Evolutionary conservation across 30 jellyfish, hydroid and myxozoan species (phyloP), one percentile per base, ranked within the genome.

Genomic region (Hydractinia echinata): DNA sequence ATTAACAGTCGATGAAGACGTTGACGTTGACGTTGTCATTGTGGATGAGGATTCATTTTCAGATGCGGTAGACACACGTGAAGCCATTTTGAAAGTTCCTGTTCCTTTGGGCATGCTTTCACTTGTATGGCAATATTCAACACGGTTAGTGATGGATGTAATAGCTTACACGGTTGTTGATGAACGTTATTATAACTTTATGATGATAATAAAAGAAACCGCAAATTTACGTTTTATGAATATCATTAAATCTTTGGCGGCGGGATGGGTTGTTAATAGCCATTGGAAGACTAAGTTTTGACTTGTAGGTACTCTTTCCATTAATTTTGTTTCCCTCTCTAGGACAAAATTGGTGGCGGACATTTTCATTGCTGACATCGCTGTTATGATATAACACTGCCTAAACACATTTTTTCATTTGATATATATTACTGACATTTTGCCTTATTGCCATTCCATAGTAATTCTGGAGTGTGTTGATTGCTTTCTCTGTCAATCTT

Each of bases 191-290:
- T 58, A 13, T 11, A 58, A 13, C 69, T 58, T 58, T 58, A 0
- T 58, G 1, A 58, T 58, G 69, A 58, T 58, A 58, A 58, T 58
- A 58, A 58, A 58, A 58, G 69, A 58, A 58, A 58, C 15, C 3
- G 69, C 44, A 58, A 58, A 58, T 58, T 58, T 58, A 3, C 69
- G 69, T 58, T 58, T 58, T 58, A 16, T 58, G 69, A 58, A 11
- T 58, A 58, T 58, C 69, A 58, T 58, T 58, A 58, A 58, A 58
- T 58, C 69, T 58, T 58, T 58, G n/a, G n/a, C 3, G 69, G 69
- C 69, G 69, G 19, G 69, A 58, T 58, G 69, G 19, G 69, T 58
- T 58, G 69, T n/a, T n/a, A n/a, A n/a, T n/a, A n/a, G n/a, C n/a
- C n/a, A n/a, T n/a, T n/a, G n/a, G n/a, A n/a, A n/a, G n/a, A n/a